phyloP scores from a whole-genome alignment of 2,888 invertebrate genomes.

The Latheticus oryzae region DNA sequence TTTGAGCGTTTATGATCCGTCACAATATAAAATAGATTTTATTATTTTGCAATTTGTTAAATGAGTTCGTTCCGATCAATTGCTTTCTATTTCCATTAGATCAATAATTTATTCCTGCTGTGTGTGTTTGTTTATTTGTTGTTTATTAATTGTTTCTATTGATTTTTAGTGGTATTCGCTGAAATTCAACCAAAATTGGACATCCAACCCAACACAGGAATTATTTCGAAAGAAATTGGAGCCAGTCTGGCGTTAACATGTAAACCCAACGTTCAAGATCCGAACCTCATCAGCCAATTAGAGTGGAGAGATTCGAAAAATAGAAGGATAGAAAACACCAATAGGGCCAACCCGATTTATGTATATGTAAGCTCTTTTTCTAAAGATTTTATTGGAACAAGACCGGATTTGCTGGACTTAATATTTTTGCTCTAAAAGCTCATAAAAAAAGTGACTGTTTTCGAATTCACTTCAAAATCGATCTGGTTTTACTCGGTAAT shows the following conservation, averaged over 20 bases:
- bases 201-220: constrained; percentile 75
- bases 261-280: constrained; percentile 76
- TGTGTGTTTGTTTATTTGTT: constrained; percentile 10
- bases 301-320: constrained; percentile 84
- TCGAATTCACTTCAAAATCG: too few relatives aligned
- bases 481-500: too few relatives aligned
- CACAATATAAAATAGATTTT: constrained; percentile 38
- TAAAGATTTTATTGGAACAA: too few relatives aligned
- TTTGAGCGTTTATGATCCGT: constrained; percentile 38
- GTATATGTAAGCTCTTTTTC: constrained; percentile 59
- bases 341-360: constrained; percentile 56
- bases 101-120: constrained; percentile 2
- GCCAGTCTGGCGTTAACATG: constrained; percentile 83
- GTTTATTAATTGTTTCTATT: constrained; percentile 16
- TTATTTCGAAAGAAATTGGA: constrained; percentile 79
- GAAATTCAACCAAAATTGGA: constrained; percentile 63
- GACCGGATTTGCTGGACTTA: too few relatives aligned
- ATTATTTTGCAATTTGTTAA: constrained; percentile 30
- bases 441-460: too few relatives aligned
- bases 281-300: constrained; percentile 76
- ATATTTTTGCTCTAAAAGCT: too few relatives aligned
- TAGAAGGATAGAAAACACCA: constrained; percentile 71
- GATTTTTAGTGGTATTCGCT: constrained; percentile 35
- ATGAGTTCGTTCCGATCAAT: constrained; percentile 3
- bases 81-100: neutral